A percentile compares a stretch with the other conserved stretches of the same genome.
These are phyloP conservation scores for Brachyopa scutellaris DNA, from an alignment of 2,888 invertebrate genomes.

Conservation along the genomic window DNA sequence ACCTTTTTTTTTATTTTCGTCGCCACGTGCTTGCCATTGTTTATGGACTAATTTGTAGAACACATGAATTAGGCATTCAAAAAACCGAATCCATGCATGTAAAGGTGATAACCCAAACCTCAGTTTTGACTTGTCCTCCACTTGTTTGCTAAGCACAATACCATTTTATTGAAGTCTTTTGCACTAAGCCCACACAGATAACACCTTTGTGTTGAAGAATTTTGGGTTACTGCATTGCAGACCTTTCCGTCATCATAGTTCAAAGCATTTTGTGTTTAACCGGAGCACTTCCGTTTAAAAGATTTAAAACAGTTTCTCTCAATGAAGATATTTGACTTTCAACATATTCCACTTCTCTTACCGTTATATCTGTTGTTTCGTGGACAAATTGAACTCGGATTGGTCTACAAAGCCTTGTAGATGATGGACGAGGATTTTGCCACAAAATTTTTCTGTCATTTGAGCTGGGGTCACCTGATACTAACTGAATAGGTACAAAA, in stretches of 20 bases:
- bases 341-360: neutral
- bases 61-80: neutral
- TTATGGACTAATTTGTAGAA: neutral
- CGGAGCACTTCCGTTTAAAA: neutral
- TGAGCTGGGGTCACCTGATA: conserved; percentile 9
- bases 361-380: neutral
- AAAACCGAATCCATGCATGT: neutral
- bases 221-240: neutral
- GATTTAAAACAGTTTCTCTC: too few relatives aligned
- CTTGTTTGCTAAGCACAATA: neutral
- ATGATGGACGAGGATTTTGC: conserved; percentile 17
- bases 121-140: neutral
- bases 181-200: neutral
- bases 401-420: neutral
- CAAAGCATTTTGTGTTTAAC: too few relatives aligned
- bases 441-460: conserved; percentile 1
- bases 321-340: too few relatives aligned
- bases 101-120: neutral
- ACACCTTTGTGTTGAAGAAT: neutral
- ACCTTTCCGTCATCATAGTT: too few relatives aligned
- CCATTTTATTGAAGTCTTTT: neutral
- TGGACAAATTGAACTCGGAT: conserved; percentile 3
- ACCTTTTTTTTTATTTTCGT: too few relatives aligned
- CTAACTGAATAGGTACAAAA: conserved; percentile 16
- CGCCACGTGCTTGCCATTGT: too few relatives aligned